A percentile compares a stretch with the other conserved stretches of the same genome.
Conservation (phyloP, 2,888 invertebrate genomes). For the Drosophila multiciliata region DNA sequence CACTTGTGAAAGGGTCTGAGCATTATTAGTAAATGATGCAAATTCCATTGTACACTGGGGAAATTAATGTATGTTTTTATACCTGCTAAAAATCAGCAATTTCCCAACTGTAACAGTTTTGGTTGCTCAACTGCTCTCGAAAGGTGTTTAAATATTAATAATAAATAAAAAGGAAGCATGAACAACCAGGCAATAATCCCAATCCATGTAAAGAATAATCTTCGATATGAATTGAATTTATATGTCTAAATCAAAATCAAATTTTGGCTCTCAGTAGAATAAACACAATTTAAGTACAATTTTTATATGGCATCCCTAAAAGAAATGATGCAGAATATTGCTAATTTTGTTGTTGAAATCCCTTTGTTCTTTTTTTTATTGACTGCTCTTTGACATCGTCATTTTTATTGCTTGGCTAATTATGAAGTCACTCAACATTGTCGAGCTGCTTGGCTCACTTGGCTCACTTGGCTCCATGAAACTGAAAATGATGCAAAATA, state of each 20-base stretch:
- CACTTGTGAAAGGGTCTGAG: background rate
- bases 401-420: constrained; percentile 73
- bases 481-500: constrained; percentile 76
- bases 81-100: background rate
- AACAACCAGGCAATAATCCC: background rate
- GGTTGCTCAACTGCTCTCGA: background rate
- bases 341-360: constrained; percentile 7
- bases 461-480: constrained; percentile 39
- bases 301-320: background rate
- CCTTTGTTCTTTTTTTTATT: background rate
- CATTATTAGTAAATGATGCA: background rate
- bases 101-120: background rate
- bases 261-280: background rate
- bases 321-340: background rate
- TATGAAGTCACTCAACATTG: constrained; percentile 79
- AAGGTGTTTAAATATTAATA: background rate
- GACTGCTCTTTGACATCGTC: constrained; percentile 44
- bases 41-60: background rate
- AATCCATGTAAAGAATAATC: background rate
- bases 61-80: background rate
- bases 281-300: background rate
- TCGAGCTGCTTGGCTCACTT: constrained; percentile 51
- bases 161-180: background rate
- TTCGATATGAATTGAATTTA: background rate
- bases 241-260: background rate